Evolutionary conservation across 2,113 vertebrate genomes (phyloP), one percentile per base, ranked within the genome.

Genomic region (Sinocyclocheilus rhinocerous): DNA sequence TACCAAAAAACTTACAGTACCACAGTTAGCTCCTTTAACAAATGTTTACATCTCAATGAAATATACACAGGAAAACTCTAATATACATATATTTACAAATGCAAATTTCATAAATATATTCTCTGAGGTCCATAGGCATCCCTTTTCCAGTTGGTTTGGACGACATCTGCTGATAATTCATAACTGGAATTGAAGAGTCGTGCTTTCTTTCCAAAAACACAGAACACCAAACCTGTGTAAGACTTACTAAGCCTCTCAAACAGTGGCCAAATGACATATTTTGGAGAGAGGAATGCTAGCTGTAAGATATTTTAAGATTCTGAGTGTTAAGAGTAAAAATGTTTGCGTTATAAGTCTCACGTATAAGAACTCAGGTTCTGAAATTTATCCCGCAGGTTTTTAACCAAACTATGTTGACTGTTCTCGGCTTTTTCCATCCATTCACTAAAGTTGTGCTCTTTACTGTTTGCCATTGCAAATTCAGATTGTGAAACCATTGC

Each of bases 381-480:
- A 87, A 99, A 99, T 84, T 96, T 98, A 79, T 97, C 96, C 80
- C 96, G 93, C 84, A 99, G 95, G 92, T 96, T 97, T 92, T 93
- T 97, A 86, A 98, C 97, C 2, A 96, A 90, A 81, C 95, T 93
- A 0, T 92, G 95, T 5, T 95, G 95, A 36, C 86, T 89, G 3
- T 89, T 92, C 9, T 95, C 91, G 0, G 81, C 87, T 50, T 86
- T 90, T 84, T 92, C 91, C 0, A 69, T n/a, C 36, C 87, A 84
- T 3, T 88, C 87, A 24, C 86, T 89, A 20, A 26, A 48, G 10
- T 87, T 85, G 15, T 76, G 73, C 22, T 63, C 67, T 83, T 76
- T 88, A 33, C 18, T 7, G 4, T 59, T 87, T 10, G 13, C 45
- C 24, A 11, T 29, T 42, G 57, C 67, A 65, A 45, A 36, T 81